Evolutionary conservation across 1,140 invertebrate species (phyloP).

Genomic region (Calliphora vicina): DNA sequence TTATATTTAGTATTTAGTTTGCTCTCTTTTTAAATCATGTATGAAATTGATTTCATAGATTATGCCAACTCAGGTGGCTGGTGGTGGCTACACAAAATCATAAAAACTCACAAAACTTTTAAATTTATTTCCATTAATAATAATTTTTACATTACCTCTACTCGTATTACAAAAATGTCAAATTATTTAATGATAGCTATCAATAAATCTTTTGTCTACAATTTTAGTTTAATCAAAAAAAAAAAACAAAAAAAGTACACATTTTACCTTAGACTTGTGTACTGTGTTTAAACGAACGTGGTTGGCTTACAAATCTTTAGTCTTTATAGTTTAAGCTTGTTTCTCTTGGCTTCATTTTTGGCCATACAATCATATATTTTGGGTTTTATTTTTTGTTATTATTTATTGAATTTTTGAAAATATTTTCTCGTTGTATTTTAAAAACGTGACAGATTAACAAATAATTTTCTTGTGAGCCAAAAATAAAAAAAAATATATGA

Average conservation of each 20-base stretch:
- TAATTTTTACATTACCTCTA: not conserved
- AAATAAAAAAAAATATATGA: not conserved
- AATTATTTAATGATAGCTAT: constrained; percentile 23
- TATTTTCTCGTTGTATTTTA: not conserved
- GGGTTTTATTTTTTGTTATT: too few relatives aligned
- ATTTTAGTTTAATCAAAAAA: not conserved
- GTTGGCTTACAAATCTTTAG: not conserved
- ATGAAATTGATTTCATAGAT: not conserved
- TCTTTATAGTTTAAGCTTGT: too few relatives aligned
- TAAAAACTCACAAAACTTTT: not conserved
- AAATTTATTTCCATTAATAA: not conserved
- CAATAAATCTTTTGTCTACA: constrained; percentile 15
- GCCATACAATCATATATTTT: too few relatives aligned
- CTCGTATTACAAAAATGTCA: not conserved
- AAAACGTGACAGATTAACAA: not conserved
- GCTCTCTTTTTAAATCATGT: not conserved
- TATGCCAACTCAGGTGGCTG: too few relatives aligned
- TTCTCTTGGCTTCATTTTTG: too few relatives aligned
- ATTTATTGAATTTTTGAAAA: not conserved
- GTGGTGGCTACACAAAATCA: too few relatives aligned
- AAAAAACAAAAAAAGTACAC: not conserved
- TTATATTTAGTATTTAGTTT: not conserved
- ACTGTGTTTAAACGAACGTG: not conserved
- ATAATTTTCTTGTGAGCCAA: not conserved
- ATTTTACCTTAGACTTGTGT: too few relatives aligned